Conservation (phyloP, 1,140 invertebrate species). For the Drosophila bocki region DNA sequence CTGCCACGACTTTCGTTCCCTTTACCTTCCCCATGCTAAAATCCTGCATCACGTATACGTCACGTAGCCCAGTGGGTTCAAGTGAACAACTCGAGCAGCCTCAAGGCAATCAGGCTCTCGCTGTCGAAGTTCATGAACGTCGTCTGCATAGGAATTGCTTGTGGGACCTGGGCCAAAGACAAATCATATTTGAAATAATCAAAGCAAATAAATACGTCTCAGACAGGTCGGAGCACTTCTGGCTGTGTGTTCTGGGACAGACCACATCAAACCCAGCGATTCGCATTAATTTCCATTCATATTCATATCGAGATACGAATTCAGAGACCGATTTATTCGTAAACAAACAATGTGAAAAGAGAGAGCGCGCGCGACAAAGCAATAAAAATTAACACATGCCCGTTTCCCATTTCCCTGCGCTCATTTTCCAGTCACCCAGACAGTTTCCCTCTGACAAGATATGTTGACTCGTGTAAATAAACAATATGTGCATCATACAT, state of each 20-base stretch:
- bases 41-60: conserved; percentile 26
- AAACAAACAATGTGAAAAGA: conserved; percentile 49
- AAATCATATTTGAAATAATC: conserved; percentile 53
- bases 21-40: not conserved
- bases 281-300: conserved; percentile 22
- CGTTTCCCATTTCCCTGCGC: conserved; percentile 11
- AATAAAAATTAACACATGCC: conserved; percentile 71
- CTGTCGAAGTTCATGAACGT: conserved; percentile 31
- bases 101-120: conserved; percentile 22
- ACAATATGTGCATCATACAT: conserved; percentile 46
- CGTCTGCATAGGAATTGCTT: conserved; percentile 32
- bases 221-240: conserved; percentile 38
- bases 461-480: conserved; percentile 55
- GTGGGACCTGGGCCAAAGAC: conserved; percentile 40
- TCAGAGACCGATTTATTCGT: conserved; percentile 45
- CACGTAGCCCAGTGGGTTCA: conserved; percentile 14
- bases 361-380: conserved; percentile 54
- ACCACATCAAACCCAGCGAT: conserved; percentile 59
- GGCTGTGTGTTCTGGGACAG: conserved; percentile 46
- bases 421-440: conserved; percentile 15
- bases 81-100: not conserved
- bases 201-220: conserved; percentile 56
- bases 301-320: conserved; percentile 30
- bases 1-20: not conserved
- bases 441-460: conserved; percentile 22